These are phyloP conservation scores for Callimorpha dominula DNA, from an alignment of 2,888 invertebrate genomes.

Conservation along the genomic window DNA sequence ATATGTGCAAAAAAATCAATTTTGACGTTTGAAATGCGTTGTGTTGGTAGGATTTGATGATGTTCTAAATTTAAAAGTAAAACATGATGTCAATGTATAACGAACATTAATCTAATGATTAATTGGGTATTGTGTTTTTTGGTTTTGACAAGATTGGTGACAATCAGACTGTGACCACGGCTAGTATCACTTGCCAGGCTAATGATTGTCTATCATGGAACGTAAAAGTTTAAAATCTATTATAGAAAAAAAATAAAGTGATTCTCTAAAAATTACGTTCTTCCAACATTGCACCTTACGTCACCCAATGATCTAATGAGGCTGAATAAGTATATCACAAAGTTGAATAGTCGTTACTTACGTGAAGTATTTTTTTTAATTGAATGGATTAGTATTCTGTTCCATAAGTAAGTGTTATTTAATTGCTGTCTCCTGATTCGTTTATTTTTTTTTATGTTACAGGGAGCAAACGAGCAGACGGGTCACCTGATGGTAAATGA, in stretches of 20 bases:
- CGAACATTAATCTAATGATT: too few species aligned
- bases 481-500: too few species aligned
- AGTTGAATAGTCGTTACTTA: slow-evolving; percentile 25
- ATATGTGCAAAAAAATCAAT: neutral
- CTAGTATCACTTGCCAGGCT: too few species aligned
- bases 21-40: neutral
- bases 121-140: too few species aligned
- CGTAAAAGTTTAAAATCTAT: neutral
- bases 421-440: too few species aligned
- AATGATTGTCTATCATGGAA: neutral
- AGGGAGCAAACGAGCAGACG: too few species aligned
- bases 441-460: too few species aligned
- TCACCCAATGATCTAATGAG: slow-evolving; percentile 24
- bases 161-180: too few species aligned
- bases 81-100: too few species aligned
- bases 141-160: too few species aligned
- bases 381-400: neutral
- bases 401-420: too few species aligned
- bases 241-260: neutral
- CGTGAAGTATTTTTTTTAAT: slow-evolving; percentile 25
- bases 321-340: slow-evolving; percentile 26
- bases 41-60: neutral
- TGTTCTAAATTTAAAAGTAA: neutral
- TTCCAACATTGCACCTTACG: slow-evolving; percentile 7
- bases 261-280: neutral